Base-by-base conservation (phyloP, 1,140 invertebrate genomes). In the Cotesia vestalis region DNA sequence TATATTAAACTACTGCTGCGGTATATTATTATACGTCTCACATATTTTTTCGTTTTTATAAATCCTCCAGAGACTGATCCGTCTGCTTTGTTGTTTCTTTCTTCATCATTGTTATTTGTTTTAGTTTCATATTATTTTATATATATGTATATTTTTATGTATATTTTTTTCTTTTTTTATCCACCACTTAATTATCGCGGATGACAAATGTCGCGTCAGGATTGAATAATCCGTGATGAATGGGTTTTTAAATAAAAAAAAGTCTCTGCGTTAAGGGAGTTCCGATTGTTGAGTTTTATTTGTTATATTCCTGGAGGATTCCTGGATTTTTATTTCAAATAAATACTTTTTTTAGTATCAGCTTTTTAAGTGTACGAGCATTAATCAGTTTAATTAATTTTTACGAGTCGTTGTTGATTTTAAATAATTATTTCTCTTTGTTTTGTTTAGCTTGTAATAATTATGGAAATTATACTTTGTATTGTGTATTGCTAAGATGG, bases 21-120 rank as follows among this genome's bases (percentile, higher is more conserved):
- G 35, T 51, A 71, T 57, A 59, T 64, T 53, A 64, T 71, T 71
- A 71, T 63, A 64, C 35, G 66, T 36, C 57, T 64, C 61, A 57
- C 69, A 57, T 71, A 71, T 55, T 63, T 71, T 71, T 63, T 62
- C 68, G 68, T 70, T 62, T 70, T 70, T 62, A 52, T 20, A 61
- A 70, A 70, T 52, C 14, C 60, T 53, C 57, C 20, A 35, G 60
- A 70, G 68, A 62, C 68, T 35, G 17, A 34, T 27, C 9, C 38
- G 4, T 4, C 59, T 60, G 36, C 40, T 69, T 69, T 51, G 35
- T 51, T 67, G 35, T 51, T 67, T 67, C 35, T 51, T 67, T 67
- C 51, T 67, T 67, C 20, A 53, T 55, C 66, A 55, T 53, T 35
- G 53, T 67, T 51, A 27, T 52, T 34, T n/a, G 51, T 52, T 51